phyloP scores from a whole-genome alignment of 1,140 invertebrate genomes.

The Laupala kohalensis region DNA sequence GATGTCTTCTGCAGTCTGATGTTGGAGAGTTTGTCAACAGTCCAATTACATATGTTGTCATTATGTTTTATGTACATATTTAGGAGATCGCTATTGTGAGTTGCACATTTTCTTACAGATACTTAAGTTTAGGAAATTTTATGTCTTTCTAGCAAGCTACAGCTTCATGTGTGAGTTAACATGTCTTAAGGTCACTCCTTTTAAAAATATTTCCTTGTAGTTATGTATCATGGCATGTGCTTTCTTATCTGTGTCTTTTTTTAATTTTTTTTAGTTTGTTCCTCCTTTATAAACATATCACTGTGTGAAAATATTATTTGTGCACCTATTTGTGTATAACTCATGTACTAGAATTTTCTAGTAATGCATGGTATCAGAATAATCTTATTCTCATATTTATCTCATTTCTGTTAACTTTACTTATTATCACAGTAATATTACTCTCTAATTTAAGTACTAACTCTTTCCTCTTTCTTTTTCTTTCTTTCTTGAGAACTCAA shows the following conservation, averaged over 20 bases:
- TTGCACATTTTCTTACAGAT: neutral
- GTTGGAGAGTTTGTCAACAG: neutral
- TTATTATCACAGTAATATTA: no score
- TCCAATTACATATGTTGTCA: neutral
- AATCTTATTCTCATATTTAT: no score
- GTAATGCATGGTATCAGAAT: no score
- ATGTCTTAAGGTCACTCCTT: neutral
- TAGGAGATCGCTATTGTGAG: neutral
- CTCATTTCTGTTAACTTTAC: no score
- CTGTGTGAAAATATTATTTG: no score
- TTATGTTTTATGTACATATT: neutral
- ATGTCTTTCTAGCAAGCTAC: neutral
- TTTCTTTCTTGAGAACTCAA: no score
- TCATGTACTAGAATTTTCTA: no score
- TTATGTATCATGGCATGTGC: neutral
- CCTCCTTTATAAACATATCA: no score
- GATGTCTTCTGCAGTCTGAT: neutral
- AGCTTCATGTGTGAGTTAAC: neutral
- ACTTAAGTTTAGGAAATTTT: neutral
- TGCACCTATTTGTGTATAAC: no score
- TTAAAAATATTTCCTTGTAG: neutral
- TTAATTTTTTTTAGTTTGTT: neutral
- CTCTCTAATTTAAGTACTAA: no score
- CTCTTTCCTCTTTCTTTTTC: no score
- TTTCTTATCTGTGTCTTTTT: neutral